A percentile compares a stretch with the other conserved stretches of the same genome.
Evolutionary conservation across 2,113 vertebrate species (phyloP).

Genomic region (Actenoides hombroni): DNA sequence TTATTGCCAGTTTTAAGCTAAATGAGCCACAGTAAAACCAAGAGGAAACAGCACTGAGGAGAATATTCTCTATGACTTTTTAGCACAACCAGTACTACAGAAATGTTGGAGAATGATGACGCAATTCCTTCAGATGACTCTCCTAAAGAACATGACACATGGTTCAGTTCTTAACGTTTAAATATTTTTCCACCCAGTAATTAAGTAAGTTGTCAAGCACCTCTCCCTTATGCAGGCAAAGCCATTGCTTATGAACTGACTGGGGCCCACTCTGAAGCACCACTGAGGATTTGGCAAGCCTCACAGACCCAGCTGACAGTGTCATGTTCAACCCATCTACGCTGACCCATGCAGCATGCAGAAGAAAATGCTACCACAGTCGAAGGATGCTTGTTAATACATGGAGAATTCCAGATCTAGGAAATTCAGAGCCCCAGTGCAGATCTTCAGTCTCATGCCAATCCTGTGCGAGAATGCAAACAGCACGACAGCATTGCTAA

Average conservation of each 20-base stretch:
- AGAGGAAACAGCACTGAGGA: neutral
- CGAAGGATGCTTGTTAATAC: neutral
- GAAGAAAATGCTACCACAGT: neutral
- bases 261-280: neutral
- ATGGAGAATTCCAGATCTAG: neutral
- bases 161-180: neutral
- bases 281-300: neutral
- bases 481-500: fast-evolving
- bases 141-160: neutral
- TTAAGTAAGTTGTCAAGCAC: neutral
- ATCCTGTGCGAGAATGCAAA: neutral
- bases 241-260: neutral
- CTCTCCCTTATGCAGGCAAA: neutral
- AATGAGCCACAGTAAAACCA: neutral
- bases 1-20: neutral
- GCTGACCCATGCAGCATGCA: neutral
- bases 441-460: neutral
- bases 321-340: neutral
- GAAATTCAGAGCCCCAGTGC: neutral
- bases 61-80: neutral
- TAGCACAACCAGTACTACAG: neutral
- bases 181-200: neutral
- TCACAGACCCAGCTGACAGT: neutral
- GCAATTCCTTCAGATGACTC: neutral
- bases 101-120: neutral